Conservation (phyloP, 2,888 invertebrate species). For the Antitype chi region DNA sequence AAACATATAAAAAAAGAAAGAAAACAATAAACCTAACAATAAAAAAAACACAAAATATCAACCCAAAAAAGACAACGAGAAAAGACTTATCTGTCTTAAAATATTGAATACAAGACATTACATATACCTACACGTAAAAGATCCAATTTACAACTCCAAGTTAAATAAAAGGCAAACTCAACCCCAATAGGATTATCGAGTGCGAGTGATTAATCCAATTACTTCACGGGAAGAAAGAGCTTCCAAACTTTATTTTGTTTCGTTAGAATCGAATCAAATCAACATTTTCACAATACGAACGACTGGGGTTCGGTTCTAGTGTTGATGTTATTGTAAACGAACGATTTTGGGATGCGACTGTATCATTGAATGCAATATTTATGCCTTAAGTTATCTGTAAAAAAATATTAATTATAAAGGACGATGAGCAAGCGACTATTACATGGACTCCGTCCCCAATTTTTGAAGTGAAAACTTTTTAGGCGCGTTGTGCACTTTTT, state of each 20-base stretch:
- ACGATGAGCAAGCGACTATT: too few relatives aligned
- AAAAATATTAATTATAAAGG: too few relatives aligned
- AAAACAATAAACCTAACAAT: too few relatives aligned
- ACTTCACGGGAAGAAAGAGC: slow-evolving; percentile 69
- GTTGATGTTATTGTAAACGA: background rate
- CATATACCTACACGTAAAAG: slow-evolving; percentile 18
- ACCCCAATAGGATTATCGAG: slow-evolving; percentile 59
- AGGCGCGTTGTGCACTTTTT: too few relatives aligned
- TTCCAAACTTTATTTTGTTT: slow-evolving; percentile 70
- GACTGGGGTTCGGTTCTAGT: slow-evolving; percentile 29
- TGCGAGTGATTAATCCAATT: slow-evolving; percentile 74
- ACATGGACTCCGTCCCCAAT: too few relatives aligned
- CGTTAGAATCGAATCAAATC: slow-evolving; percentile 72
- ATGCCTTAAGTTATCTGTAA: too few relatives aligned
- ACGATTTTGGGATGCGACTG: slow-evolving; percentile 40
- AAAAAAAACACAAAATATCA: too few relatives aligned
- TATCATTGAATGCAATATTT: background rate
- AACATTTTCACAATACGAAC: slow-evolving; percentile 65
- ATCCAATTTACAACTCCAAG: slow-evolving; percentile 49
- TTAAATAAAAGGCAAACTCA: slow-evolving; percentile 51
- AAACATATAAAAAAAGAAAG: too few relatives aligned
- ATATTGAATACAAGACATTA: slow-evolving; percentile 9
- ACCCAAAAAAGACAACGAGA: background rate
- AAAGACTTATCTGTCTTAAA: background rate
- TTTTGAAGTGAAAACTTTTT: too few relatives aligned